Base-by-base conservation (phyloP, 64 coral and sea anemone species). In the Montipora capricornis region DNA sequence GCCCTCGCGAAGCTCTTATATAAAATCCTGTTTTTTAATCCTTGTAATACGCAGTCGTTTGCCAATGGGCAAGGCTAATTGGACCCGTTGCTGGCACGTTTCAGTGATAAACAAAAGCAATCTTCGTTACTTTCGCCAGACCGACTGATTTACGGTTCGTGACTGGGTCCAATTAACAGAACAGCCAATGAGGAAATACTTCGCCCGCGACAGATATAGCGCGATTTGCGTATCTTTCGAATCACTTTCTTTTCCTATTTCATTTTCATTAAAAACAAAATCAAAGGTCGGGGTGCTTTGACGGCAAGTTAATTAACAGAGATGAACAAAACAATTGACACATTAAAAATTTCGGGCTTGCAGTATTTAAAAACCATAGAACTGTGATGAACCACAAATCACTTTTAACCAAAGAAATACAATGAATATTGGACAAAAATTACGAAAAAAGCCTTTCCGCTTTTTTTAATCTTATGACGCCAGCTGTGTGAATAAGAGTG, bases 181-280 rank as follows among this genome's bases (percentile, higher is more conserved):
- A n/a, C 45, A 8, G 47, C 17, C 46, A 68, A 70, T 22, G 6
- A 71, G 17, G 47, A 71, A 51, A 10, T 15, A 45, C 16, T 50
- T 49, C 46, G 48, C 8, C 37, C 14, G 61, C 14, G 14, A 64
- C 47, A 50, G 44, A 86, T 44, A 22, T 9, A 70, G 49, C 20
- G 17, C 68, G 66, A 73, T 86, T 57, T 86, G 4, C 59, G 58
- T 67, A 61, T 67, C 44, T 83, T 67, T 37, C 26, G 8, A 64
- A 68, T 86, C 62, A 44, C 14, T 49, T 47, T 73, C 71, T 71
- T 26, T 47, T 0, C 61, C 8, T 47, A 68, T 50, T 15, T 5
- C 2, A 86, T 86, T 86, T 86, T 62, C 82, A 86, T 86, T 71
- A 86, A 19, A 71, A 67, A 86, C 47, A 46, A 86, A 71, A 71